A percentile compares a stretch with the other conserved stretches of the same genome.
Evolutionary conservation across 2,797 vertebrate genomes (phyloP).

Genomic region (Halcyon leucocephala): DNA sequence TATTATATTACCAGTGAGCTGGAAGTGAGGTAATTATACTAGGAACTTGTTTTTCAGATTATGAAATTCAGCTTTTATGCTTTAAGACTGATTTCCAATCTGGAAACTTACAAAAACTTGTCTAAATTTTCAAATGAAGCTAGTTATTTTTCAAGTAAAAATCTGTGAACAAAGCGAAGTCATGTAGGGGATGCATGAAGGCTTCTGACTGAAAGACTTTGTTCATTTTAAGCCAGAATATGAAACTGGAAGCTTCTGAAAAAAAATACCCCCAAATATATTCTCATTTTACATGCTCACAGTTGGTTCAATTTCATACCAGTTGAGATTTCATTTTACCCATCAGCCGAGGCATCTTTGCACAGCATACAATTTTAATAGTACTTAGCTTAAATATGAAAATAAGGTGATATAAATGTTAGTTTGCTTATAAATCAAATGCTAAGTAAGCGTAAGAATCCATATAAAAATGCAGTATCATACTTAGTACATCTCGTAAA

Average conservation of each 20-base stretch:
- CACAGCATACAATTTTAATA: not conserved
- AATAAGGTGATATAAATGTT: not conserved
- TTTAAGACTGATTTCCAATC: not conserved
- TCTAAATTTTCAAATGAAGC: not conserved
- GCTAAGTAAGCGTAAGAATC: not conserved
- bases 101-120: not conserved
- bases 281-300: not conserved
- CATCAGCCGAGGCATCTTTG: not conserved
- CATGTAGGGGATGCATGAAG: fast-evolving
- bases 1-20: not conserved
- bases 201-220: not conserved
- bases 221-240: not conserved
- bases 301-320: not conserved
- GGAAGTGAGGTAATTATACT: not conserved
- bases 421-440: not conserved
- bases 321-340: not conserved
- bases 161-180: not conserved
- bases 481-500: not conserved
- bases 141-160: not conserved
- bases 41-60: not conserved
- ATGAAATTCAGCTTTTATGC: not conserved
- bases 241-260: not conserved
- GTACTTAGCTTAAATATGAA: not conserved
- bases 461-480: not conserved
- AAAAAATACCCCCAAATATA: not conserved